Conservation (phyloP, 2,888 invertebrate species). For the Neoaliturus tenellus region DNA sequence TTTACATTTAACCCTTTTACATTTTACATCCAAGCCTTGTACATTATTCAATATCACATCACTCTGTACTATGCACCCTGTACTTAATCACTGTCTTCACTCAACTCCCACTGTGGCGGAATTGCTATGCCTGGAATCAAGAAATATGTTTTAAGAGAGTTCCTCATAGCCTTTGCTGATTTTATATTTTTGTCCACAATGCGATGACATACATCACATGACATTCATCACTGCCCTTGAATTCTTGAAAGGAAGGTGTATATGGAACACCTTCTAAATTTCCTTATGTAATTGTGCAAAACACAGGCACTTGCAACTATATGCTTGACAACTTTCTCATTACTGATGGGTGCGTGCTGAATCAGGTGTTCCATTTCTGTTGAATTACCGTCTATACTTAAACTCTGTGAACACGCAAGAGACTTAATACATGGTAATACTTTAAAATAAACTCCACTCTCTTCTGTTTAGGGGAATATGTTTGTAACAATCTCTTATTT, state of each 20-base stretch:
- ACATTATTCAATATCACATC: no score
- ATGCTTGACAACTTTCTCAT: conserved; percentile 27
- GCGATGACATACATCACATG: conserved; percentile 8
- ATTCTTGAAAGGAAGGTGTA: neutral
- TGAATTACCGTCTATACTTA: no score
- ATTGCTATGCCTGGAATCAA: conserved; percentile 17
- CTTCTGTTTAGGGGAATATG: no score
- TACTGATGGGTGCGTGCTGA: no score
- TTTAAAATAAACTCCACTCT: no score
- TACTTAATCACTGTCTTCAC: conserved; percentile 13
- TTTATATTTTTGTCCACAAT: conserved; percentile 14
- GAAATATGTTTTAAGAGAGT: conserved; percentile 24
- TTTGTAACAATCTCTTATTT: no score
- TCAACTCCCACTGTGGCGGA: conserved; percentile 1
- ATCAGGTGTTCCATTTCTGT: no score
- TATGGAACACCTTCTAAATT: conserved; percentile 22
- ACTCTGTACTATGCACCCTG: no score
- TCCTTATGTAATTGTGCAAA: conserved; percentile 7
- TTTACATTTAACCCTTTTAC: no score
- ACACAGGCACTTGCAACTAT: conserved; percentile 39
- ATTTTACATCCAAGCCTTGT: no score
- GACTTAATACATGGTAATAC: no score
- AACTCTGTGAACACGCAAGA: no score
- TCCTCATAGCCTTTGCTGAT: conserved; percentile 40
- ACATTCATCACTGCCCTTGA: neutral